Evolutionary conservation across 2,113 vertebrate species (phyloP), one percentile per base, ranked within the genome.

Genomic region (Cromileptes altivelis): DNA sequence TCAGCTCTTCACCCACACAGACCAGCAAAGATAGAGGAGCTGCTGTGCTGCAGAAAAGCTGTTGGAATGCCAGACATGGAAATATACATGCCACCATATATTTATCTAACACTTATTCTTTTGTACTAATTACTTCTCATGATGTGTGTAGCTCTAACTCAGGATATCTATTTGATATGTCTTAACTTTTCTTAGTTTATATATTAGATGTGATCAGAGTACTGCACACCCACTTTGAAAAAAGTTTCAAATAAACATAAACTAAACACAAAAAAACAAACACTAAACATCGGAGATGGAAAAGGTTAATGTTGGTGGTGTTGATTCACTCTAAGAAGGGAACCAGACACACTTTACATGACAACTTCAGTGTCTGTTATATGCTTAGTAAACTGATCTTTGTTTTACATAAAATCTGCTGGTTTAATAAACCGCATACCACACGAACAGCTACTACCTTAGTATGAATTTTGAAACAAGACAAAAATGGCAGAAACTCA

Each of bases 61-160:
- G 42, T 56, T 52, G 80, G 83, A 69, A 75, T 78, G 65, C 13
- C 70, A 71, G 57, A 82, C 78, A 80, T 71, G 70, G 27, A 52
- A 65, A 70, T 65, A 6, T 57, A 40, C 78, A 12, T 27, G 30
- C n/a, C 33, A 23, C 49, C 45, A 13, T 72, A 56, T 60, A 56
- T 45, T 47, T 62, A n/a, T 15, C 12, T 1, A 18, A 68, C 30
- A 62, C 40, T 37, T 11, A 23, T 5, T 37, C 23, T 19, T 50
- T 62, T 49, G 15, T 37, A 15, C 4, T 4, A 1, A 18, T 19
- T 3, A 15, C 4, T 8, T 70, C 27, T 40, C 27, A 25, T 74
- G 61, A 27, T 27, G n/a, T 19, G 45, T 45, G 27, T 37, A 27
- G 57, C 23, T 47, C 9, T 17, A 10, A 12, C 33, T 53, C 33